Base-by-base conservation (phyloP, 2,888 invertebrate genomes). In the Pseudoips prasinana region DNA sequence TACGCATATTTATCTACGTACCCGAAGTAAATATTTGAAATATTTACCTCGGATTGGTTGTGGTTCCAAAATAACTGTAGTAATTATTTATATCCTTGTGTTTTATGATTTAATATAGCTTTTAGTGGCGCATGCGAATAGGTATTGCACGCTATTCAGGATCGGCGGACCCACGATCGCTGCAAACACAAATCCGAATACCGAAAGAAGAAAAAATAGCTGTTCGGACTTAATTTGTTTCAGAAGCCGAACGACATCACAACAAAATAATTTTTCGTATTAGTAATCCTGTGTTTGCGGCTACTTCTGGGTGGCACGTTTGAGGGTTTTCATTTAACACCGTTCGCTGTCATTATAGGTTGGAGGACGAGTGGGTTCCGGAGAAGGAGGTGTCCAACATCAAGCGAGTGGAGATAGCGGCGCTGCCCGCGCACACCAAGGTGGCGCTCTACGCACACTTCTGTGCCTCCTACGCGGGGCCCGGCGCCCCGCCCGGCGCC, bases 281-380 rank as follows among this genome's bases (percentile, higher is more conserved):
- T n/a, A n/a, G n/a, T n/a, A n/a, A n/a, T 18, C n/a, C 28, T 64
- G 80, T 87, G 84, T 85, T 86, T 84, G 86, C 86, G 83, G 84
- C 73, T 66, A 37, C 61, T 56, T 59, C 73, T 67, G 79, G 81
- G 85, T 85, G 87, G 86, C 84, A 63, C 72, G 24, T 3, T 0
- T 0, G 0, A 0, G 1, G 5, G 8, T 32, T 1, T 5, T 3
- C 5, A 31, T 37, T 66, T 39, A 59, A 25, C 0, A 14, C 7
- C 3, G 1, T 1, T 1, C n/a, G n/a, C 1, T n/a, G 8, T 33
- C 25, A 4, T 87, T 87, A 7, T 89, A 96, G 96, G 66, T 83
- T 96, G 74, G 93, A 94, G 9, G 96, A 97, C 79, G 94, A 95
- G 71, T 97, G 97, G 97, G 90, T 96, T 49, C 89, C 92, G 0